phyloP scores from a whole-genome alignment of 2,797 vertebrate species.

The Alcedo atthis region DNA sequence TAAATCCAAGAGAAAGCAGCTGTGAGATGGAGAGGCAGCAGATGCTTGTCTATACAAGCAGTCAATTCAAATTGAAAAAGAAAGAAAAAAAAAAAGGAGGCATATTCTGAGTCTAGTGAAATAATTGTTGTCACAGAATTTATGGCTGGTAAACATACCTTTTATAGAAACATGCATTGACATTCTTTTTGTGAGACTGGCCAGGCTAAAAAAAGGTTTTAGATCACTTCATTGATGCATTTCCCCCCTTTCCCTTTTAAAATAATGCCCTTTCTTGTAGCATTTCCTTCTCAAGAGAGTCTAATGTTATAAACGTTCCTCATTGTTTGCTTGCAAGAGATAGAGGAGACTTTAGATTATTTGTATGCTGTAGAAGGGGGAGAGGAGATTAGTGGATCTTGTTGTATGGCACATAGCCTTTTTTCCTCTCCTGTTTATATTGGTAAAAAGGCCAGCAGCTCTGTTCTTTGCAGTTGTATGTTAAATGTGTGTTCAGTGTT shows the following conservation, averaged over 20 bases:
- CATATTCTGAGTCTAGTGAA: slow-evolving; percentile 43
- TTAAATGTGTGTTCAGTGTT: neutral
- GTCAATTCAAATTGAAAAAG: slow-evolving; percentile 35
- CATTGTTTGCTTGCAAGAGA: neutral
- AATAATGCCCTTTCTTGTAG: slow-evolving; percentile 3
- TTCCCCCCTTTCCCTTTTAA: neutral
- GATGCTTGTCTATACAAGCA: slow-evolving; percentile 44
- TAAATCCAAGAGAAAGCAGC: slow-evolving; percentile 49
- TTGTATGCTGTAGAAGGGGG: neutral
- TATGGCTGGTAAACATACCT: slow-evolving; percentile 8
- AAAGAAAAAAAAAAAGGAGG: slow-evolving; percentile 49
- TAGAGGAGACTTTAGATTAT: neutral
- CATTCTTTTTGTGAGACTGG: neutral
- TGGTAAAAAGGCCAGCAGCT: neutral
- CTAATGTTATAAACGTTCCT: neutral
- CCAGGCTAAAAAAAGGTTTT: neutral
- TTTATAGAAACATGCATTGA: slow-evolving; percentile 14
- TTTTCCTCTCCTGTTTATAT: neutral
- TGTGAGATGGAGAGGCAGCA: slow-evolving; percentile 55
- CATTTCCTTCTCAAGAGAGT: slow-evolving; percentile 16
- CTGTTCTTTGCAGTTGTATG: neutral
- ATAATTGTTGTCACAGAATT: slow-evolving; percentile 39
- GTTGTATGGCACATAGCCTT: neutral
- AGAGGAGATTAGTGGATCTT: neutral
- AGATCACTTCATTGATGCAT: neutral